These are phyloP conservation scores for Nestor notabilis DNA, from an alignment of 2,113 vertebrate species.

Conservation along the genomic window DNA sequence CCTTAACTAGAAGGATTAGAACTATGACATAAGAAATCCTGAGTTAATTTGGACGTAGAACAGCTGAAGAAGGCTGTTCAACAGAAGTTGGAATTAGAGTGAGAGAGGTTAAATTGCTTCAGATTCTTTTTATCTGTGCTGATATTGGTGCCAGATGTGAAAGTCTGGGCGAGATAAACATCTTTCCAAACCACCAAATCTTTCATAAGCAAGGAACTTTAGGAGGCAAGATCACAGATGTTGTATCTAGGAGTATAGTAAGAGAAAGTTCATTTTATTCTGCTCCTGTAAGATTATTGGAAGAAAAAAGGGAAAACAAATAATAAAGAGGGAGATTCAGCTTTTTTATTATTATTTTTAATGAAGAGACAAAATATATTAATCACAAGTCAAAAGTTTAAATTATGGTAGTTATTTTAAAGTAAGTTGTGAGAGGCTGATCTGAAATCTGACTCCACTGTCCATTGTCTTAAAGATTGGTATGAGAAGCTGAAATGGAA, in stretches of 20 bases:
- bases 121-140: conserved; percentile 41
- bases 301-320: background rate
- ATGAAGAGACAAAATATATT: background rate
- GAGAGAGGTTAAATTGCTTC: conserved; percentile 49
- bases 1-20: conserved; percentile 56
- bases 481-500: background rate
- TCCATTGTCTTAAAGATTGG: background rate
- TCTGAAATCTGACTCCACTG: background rate
- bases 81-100: conserved; percentile 51
- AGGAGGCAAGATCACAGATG: background rate
- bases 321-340: background rate
- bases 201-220: background rate
- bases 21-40: conserved; percentile 52
- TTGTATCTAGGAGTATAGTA: background rate
- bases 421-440: background rate
- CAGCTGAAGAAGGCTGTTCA: conserved; percentile 58
- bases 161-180: background rate
- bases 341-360: background rate
- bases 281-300: background rate
- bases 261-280: background rate
- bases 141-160: conserved; percentile 53
- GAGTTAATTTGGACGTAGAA: conserved; percentile 53
- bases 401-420: background rate
- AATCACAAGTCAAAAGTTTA: background rate
- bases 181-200: conserved; percentile 1